Evolutionary conservation across 1,140 invertebrate species (phyloP), one percentile per base, ranked within the genome.

Genomic region (Dendrolimus kikuchii): DNA sequence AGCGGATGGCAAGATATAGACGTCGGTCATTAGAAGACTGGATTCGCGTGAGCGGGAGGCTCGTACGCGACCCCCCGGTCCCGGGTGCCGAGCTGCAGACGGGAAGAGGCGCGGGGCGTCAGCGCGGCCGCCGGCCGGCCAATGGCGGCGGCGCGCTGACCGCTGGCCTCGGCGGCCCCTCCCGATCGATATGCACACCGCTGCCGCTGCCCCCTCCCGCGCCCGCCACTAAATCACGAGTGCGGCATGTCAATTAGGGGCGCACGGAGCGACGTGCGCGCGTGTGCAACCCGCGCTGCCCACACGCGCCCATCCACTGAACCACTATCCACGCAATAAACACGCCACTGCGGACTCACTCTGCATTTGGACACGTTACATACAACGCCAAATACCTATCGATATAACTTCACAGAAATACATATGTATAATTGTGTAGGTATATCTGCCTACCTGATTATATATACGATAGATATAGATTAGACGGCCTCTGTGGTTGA

Each of bases 61-160:
- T 48, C 37, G 39, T 40, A 50, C 41, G 55, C 7, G 40, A 44
- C 43, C 46, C 8, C 40, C 48, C 45, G 49, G 40, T 10, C 55
- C 40, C 1, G 23, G 23, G n/a, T n/a, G 38, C 45, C 46, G 43
- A 46, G 5, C 51, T 48, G 45, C 38, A 38, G 46, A 7, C 46
- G 46, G 23, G 40, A 57, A 10, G 41, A n/a, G 46, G 56, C 37
- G 54, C 51, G 57, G 56, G 46, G 54, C 51, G 49, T 57, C 36
- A 23, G 51, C 57, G 39, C 49, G 55, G 48, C 41, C 9, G 48
- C 7, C 8, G 49, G 41, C 46, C 49, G 52, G 42, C 66, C 68
- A 70, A 66, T 68, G 10, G 57, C 53, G 10, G 57, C 53, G 8
- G 46, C 56, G 53, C 58, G 64, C 66, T 62, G 66, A 55, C 62